phyloP scores from a whole-genome alignment of 2,797 vertebrate species.

The Pithecia hirsuta region DNA sequence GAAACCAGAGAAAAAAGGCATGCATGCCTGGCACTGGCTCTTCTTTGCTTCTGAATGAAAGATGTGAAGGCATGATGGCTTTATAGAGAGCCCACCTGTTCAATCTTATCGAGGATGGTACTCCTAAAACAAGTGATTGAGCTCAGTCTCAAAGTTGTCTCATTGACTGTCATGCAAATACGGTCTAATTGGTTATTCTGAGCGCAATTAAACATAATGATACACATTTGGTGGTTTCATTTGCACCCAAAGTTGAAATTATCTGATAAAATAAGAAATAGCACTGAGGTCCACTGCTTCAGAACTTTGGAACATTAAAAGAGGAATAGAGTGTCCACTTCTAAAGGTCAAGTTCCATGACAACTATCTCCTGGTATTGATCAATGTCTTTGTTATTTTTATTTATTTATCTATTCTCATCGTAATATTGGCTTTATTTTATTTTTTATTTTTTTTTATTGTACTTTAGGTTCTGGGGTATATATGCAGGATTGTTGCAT shows the following conservation, averaged over 20 bases:
- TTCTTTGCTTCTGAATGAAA: constrained; percentile 65
- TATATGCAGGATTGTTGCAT: too few relatives aligned
- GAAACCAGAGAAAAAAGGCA: constrained; percentile 18
- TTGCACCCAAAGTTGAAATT: background rate
- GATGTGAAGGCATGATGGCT: constrained; percentile 46
- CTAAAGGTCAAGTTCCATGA: background rate
- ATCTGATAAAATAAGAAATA: constrained; percentile 20
- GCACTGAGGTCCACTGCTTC: background rate
- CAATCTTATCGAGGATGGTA: constrained; percentile 13
- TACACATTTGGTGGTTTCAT: background rate
- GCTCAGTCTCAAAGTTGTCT: constrained; percentile 59
- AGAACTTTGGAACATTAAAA: background rate
- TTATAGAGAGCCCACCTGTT: constrained; percentile 53
- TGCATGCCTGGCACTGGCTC: background rate
- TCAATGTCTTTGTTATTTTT: background rate
- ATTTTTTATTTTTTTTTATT: too few relatives aligned
- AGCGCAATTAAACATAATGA: background rate
- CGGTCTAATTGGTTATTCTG: background rate
- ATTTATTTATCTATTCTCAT: too few relatives aligned
- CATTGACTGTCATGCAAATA: constrained; percentile 25
- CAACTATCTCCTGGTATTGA: background rate
- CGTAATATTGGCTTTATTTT: too few relatives aligned
- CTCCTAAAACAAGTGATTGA: constrained; percentile 66
- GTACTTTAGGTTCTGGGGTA: too few relatives aligned
- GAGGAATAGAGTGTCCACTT: background rate